Conservation (phyloP, 2,888 invertebrate species). For the Ferrisia virgata region DNA sequence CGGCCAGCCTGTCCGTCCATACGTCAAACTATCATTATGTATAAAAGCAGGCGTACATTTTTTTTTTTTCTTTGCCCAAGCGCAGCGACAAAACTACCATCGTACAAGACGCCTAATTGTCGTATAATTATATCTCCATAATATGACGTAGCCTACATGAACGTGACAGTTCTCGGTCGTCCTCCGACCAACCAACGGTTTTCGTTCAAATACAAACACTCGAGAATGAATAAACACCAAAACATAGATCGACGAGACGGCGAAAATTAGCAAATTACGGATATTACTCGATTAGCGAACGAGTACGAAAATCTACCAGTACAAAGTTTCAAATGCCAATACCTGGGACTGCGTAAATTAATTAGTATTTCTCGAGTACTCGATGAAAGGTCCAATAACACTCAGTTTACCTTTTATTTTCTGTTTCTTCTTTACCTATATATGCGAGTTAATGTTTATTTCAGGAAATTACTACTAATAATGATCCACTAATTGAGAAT, state of each 20-base stretch:
- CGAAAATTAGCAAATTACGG: neutral
- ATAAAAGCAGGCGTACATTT: neutral
- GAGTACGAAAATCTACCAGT: neutral
- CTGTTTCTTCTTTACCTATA: no score
- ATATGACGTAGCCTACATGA: neutral
- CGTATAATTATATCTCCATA: no score
- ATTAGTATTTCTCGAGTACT: neutral
- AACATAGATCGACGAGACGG: no score
- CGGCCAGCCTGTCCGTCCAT: no score
- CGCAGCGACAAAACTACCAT: neutral
- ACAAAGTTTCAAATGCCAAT: neutral
- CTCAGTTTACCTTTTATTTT: no score
- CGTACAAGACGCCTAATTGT: no score
- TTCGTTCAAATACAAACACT: no score
- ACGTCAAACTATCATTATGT: no score
- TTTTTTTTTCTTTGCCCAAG: neutral
- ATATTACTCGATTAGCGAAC: neutral
- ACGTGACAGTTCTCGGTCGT: neutral
- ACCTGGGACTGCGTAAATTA: neutral
- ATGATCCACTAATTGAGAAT: neutral
- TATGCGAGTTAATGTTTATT: neutral
- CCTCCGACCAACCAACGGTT: neutral
- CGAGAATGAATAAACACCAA: no score
- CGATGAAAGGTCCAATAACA: neutral
- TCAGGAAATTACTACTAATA: neutral